Base-by-base conservation (phyloP, 2,113 vertebrate species). In the Plectropomus leopardus region DNA sequence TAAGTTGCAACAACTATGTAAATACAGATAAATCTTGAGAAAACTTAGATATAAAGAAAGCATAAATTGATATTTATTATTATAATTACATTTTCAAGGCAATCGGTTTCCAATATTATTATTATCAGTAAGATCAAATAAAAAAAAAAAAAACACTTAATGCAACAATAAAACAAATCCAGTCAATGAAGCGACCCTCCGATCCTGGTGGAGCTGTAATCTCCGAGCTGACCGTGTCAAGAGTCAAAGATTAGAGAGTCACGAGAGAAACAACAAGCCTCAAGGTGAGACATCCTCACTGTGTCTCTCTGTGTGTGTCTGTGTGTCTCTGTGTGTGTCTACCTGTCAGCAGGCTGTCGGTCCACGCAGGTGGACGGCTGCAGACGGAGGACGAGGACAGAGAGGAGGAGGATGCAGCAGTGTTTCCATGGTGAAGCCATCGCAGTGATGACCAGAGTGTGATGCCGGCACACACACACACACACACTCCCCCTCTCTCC, bases 401-500 rank as follows among this genome's bases (percentile, higher is more conserved):
- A 24, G 48, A 77, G 42, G 67, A 90, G 59, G 59, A 80, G 61
- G 66, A 86, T 72, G 84, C 70, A 63, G 78, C 82, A 48, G 53
- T 26, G 61, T 79, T 76, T 83, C 81, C 78, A 69, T 40, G 32
- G 77, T 76, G 84, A 81, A 86, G 86, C 83, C 91, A 92, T 92
- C 14, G 28, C 74, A 60, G 67, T 61, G 61, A 16, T 44, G 78
- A 84, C 71, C 64, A 44, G 59, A 77, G 59, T n/a, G 60, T 53
- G 83, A 86, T 84, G 61, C 85, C 83, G 65, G 65, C 50, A 82
- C 66, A 82, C 66, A n/a, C n/a, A n/a, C n/a, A n/a, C n/a, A n/a
- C n/a, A 61, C 59, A 14, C 48, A 57, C 73, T 66, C 78, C 13
- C 68, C 55, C 76, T 66, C 65, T 23, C 65, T 10, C 32, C 64